Evolutionary conservation across 2,888 invertebrate genomes (phyloP).

Genomic region (Unio delphinus): DNA sequence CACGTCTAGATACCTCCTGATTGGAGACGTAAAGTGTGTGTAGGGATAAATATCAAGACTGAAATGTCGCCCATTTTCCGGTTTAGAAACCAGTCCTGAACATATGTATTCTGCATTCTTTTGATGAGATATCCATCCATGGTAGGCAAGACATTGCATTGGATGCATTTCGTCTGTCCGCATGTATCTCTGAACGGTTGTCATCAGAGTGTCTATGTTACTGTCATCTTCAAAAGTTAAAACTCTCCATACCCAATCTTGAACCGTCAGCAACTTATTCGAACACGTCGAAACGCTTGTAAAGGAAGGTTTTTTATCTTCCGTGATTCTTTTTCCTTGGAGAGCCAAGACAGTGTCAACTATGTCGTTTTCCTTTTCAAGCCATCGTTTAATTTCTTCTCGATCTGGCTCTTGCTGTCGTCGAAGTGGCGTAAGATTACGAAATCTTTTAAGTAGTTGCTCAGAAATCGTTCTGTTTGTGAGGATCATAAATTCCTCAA

Average conservation of each 20-base stretch:
- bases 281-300: too few relatives aligned
- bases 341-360: constrained; percentile 19
- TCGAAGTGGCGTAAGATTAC: constrained; percentile 20
- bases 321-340: constrained; percentile 11
- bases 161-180: constrained; percentile 21
- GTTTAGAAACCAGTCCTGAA: background rate
- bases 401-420: constrained; percentile 24
- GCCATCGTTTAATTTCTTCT: constrained; percentile 20
- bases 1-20: constrained; percentile 22
- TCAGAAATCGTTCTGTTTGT: constrained; percentile 30
- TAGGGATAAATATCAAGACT: constrained; percentile 18
- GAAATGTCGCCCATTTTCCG: constrained; percentile 22
- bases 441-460: constrained; percentile 11
- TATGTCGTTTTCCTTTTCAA: constrained; percentile 12
- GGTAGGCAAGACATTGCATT: constrained; percentile 9
- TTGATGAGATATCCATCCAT: constrained; percentile 21
- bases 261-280: too few relatives aligned
- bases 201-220: too few relatives aligned
- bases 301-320: background rate
- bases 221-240: background rate
- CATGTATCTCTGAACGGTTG: background rate
- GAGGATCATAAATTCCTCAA: constrained; percentile 39
- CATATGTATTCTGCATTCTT: constrained; percentile 20
- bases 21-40: constrained; percentile 30
- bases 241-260: too few relatives aligned